A percentile compares a stretch with the other conserved stretches of the same genome.
These are phyloP conservation scores for Xanthorhoe designata DNA, from an alignment of 2,888 invertebrate genomes.

Conservation along the genomic window DNA sequence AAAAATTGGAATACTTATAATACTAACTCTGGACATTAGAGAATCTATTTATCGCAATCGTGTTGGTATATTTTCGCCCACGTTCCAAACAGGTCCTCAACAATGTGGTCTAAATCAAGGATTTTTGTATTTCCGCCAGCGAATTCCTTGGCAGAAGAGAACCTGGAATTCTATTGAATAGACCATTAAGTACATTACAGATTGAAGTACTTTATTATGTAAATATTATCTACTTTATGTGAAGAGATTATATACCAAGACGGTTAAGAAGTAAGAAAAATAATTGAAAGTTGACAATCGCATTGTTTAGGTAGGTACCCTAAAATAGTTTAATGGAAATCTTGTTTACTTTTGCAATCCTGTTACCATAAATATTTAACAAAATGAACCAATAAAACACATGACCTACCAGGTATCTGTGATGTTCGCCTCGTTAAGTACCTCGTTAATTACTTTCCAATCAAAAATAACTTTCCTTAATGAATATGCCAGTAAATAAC, in stretches of 20 bases:
- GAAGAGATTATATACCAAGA: not conserved
- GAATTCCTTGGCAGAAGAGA: constrained; percentile 13
- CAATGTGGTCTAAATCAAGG: constrained; percentile 79
- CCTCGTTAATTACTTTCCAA: constrained; percentile 61
- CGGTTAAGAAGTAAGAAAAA: not conserved
- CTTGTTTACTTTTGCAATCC: not conserved
- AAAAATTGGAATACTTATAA: constrained; percentile 8
- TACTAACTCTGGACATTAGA: constrained; percentile 27
- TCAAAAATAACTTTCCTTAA: constrained; percentile 58
- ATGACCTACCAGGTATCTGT: constrained; percentile 33
- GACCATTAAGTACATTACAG: too few relatives aligned
- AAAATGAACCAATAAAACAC: constrained; percentile 18
- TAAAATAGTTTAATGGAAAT: not conserved
- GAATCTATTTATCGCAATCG: constrained; percentile 36
- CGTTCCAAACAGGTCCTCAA: constrained; percentile 68
- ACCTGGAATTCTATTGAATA: not conserved
- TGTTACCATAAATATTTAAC: not conserved
- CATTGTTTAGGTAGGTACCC: not conserved
- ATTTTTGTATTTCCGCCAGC: constrained; percentile 57
- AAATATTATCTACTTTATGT: too few relatives aligned
- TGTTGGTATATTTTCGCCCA: constrained; percentile 74
- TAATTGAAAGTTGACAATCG: not conserved
- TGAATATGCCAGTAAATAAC: constrained; percentile 64
- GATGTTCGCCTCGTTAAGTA: constrained; percentile 50
- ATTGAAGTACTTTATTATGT: too few relatives aligned